Evolutionary conservation across 2,797 vertebrate species (phyloP), one percentile per base, ranked within the genome.

Genomic region (Spheniscus humboldti): DNA sequence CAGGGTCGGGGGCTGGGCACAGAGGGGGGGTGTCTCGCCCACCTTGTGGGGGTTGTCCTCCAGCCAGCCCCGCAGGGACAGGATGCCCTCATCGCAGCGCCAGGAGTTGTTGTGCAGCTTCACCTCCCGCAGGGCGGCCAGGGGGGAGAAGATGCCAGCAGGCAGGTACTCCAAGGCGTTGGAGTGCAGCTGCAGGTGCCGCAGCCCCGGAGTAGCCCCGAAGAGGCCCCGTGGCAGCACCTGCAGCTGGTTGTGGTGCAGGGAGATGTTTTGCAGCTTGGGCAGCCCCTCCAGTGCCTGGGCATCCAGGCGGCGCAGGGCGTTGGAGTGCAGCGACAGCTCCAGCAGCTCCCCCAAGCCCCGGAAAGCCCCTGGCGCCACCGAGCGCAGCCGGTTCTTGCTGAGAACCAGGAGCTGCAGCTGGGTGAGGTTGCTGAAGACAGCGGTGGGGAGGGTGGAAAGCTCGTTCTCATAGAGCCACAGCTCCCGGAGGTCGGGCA

Each of bases 391-490:
- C 56, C 95, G 97, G 96, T 99, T 99, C 79, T 98, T 98, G 97
- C 99, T 99, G 62, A 99, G 97, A 31, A 99, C 98, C 83, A 99
- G 97, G 31, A 99, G 98, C 33, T 96, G 98, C 93, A 99, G 69
- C 56, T 98, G 96, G 35, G 97, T 98, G 91, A 99, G 98, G 96
- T 98, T 99, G 92, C 92, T 97, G 91, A 99, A 99, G 48, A 98
- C 96, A 0, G 98, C 96, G 5, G 98, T 96, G 1, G 98, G 98
- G 35, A 99, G 81, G 35, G 57, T 94, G 52, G 97, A 98, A 85
- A 99, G 97, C 79, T 98, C 98, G 47, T 99, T 99, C 79, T 99
- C 98, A 0, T 99, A 99, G 11, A 99, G 98, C 99, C 99, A 99
- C 37, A 99, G 97, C 77, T 99, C 98, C 18, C 94, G 81, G 69